Evolutionary conservation across 2,797 vertebrate species (phyloP).

Genomic region (Coendou prehensilis): DNA sequence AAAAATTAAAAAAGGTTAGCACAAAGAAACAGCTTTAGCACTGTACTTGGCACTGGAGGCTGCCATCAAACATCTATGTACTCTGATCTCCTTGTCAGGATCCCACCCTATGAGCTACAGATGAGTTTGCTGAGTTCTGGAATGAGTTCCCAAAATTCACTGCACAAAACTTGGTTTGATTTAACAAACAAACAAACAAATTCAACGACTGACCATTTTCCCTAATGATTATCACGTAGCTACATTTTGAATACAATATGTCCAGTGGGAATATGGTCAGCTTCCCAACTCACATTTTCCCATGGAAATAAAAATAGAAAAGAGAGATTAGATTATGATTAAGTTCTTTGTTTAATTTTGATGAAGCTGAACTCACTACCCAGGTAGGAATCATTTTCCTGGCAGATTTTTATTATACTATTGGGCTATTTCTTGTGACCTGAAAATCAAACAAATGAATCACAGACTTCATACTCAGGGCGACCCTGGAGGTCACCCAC

Average conservation of each 20-base stretch:
- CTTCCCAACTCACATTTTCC: conserved; percentile 62
- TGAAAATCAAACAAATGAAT: conserved; percentile 61
- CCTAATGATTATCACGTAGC: neutral
- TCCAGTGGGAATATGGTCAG: conserved; percentile 20
- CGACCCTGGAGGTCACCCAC: neutral
- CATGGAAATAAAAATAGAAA: conserved; percentile 69
- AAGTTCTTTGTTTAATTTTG: conserved; percentile 69
- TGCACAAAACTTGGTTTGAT: conserved; percentile 7
- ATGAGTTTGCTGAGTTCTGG: conserved; percentile 38
- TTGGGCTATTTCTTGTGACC: conserved; percentile 63
- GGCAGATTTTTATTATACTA: conserved; percentile 53
- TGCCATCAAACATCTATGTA: neutral
- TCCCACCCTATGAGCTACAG: neutral
- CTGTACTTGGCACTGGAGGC: neutral
- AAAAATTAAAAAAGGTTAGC: neutral
- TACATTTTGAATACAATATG: conserved; percentile 20
- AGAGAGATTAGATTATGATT: conserved; percentile 64
- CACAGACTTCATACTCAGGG: neutral
- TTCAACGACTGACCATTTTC: neutral
- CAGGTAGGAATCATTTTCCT: conserved; percentile 63
- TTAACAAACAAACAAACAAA: conserved; percentile 14
- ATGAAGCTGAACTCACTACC: conserved; percentile 37
- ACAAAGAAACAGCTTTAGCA: neutral
- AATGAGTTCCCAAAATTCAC: neutral
- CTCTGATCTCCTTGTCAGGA: neutral